Conservation (phyloP, 1,140 invertebrate species). For the Brachionus manjavacas region DNA sequence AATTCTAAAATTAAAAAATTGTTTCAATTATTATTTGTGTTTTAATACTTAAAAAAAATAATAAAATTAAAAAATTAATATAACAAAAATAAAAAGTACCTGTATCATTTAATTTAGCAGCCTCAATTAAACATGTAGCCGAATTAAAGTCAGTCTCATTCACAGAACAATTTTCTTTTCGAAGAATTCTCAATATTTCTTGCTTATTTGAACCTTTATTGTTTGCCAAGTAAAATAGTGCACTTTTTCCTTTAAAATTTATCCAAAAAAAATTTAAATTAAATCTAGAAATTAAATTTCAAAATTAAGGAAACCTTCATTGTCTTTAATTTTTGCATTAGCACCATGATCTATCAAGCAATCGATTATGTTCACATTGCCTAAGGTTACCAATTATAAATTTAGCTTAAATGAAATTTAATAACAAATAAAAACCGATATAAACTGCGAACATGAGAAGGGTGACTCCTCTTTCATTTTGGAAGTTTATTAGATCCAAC, state of each 20-base stretch:
- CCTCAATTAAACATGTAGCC: not conserved
- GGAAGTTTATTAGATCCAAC: not conserved
- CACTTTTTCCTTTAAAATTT: not conserved
- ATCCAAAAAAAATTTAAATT: not conserved
- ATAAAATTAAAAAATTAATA: not conserved
- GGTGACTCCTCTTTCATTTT: not conserved
- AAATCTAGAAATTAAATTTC: not conserved
- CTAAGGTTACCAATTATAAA: not conserved
- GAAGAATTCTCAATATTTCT: not conserved
- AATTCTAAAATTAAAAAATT: not conserved
- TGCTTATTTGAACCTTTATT: not conserved
- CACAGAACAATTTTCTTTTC: not conserved
- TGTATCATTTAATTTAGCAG: not conserved
- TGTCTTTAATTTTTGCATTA: not conserved
- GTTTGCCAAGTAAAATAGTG: not conserved
- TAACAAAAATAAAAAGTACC: not conserved
- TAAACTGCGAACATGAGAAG: not conserved
- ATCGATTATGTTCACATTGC: not conserved
- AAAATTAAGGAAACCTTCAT: not conserved
- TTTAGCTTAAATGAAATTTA: not conserved
- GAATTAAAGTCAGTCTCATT: not conserved
- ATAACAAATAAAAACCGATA: not conserved
- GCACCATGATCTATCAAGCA: not conserved
- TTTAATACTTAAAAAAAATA: not conserved
- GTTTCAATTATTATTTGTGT: not conserved